Evolutionary conservation across 2,797 vertebrate genomes (phyloP).

Genomic region (Phalanger gymnotis): DNA sequence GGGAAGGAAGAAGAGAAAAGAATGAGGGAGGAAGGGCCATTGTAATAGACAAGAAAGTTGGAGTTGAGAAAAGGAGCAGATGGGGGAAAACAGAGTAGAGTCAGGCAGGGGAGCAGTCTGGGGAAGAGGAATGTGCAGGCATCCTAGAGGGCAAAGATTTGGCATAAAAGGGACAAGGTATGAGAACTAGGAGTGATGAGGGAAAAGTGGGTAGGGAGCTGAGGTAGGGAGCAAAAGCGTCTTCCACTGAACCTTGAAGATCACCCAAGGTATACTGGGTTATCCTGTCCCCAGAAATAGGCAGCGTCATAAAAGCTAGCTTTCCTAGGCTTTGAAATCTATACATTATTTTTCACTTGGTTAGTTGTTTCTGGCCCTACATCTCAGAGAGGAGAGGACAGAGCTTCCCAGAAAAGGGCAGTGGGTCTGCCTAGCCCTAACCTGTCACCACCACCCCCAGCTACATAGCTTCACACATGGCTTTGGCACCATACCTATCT

Average conservation of each 20-base stretch:
- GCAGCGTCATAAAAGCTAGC: not conserved
- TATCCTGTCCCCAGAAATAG: not conserved
- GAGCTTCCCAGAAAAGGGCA: not conserved
- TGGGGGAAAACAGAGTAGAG: not conserved
- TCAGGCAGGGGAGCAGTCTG: not conserved
- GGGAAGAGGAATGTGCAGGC: not conserved
- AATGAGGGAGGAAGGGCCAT: not conserved
- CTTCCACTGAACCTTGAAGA: not conserved
- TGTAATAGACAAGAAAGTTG: not conserved
- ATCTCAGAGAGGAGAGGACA: not conserved
- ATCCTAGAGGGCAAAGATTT: not conserved
- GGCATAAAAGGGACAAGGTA: not conserved
- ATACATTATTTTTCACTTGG: not conserved
- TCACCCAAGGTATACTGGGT: not conserved
- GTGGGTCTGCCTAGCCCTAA: not conserved
- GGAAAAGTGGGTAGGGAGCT: not conserved
- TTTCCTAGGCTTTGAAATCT: slow-evolving; percentile 11
- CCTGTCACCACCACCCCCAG: not conserved
- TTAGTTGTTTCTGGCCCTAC: not conserved
- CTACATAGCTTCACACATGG: not conserved
- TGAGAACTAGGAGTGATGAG: not conserved
- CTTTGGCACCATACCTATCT: not conserved
- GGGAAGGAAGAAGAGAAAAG: not conserved
- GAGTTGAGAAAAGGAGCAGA: not conserved
- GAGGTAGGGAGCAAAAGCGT: not conserved